Evolutionary conservation across 2,113 vertebrate genomes (phyloP), one percentile per base, ranked within the genome.

Genomic region (Fregata magnificens): DNA sequence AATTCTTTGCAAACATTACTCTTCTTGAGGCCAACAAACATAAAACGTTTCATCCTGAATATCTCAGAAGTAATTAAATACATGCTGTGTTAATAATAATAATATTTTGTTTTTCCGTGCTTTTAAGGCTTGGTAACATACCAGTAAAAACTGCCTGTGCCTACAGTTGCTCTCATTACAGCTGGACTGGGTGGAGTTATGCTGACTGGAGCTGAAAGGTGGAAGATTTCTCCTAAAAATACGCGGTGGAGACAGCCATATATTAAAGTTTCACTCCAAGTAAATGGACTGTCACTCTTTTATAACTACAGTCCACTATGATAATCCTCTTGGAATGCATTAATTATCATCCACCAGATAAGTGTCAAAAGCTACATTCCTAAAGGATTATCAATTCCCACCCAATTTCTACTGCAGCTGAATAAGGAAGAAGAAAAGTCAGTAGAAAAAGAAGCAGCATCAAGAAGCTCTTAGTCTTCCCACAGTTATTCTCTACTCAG

Each of bases 271-370:
- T 97, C 91, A 87, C 81, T 97, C 91, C 94, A 97, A 36, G 7
- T 95, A 97, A 95, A 96, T 95, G 94, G 89, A 97, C 96, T 97
- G 97, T 97, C 96, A 96, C 69, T 97, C 88, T 95, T 92, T 83
- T 89, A 76, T 95, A 95, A 87, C 94, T 96, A 93, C 86, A 86
- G 95, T 97, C 97, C 95, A 97, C 95, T 96, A 95, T 77, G 96
- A 97, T 96, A 97, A 96, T 95, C 90, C 95, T 95, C 95, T 95
- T 94, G 85, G 96, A 97, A 97, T 97, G 91, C 73, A 96, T 96
- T 95, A 96, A 97, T 95, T 96, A 93, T 95, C 93, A 95, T 97
- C 91, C 91, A 95, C 81, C 90, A 97, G 93, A 96, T 95, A 97
- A 95, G 94, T 97, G 95, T 97, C 95, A 95, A 88, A 94, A 97